Evolutionary conservation across 2,888 invertebrate genomes (phyloP).

Genomic region (Microctonus brassicae): DNA sequence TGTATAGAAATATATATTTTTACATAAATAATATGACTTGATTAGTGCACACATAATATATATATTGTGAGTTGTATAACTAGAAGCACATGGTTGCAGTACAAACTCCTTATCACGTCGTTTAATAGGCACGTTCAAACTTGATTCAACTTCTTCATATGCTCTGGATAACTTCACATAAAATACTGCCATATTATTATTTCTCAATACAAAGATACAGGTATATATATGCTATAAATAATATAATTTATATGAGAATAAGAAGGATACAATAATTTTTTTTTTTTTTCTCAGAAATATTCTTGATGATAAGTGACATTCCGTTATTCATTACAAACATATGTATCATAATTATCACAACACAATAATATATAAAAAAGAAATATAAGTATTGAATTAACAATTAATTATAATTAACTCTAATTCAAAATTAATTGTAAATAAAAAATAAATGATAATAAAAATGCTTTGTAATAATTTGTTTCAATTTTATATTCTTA

Average conservation of each 20-base stretch:
- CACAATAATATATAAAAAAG: too few species aligned
- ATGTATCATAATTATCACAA: too few species aligned
- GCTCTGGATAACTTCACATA: not conserved
- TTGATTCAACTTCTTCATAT: not conserved
- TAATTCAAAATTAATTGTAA: too few species aligned
- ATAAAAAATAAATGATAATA: not conserved
- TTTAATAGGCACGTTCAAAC: constrained; percentile 45
- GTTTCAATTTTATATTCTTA: not conserved
- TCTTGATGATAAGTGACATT: too few species aligned
- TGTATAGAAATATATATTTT: constrained; percentile 26
- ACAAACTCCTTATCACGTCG: constrained; percentile 49
- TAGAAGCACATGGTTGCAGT: constrained; percentile 28
- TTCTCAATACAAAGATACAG: not conserved
- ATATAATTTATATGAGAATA: too few species aligned
- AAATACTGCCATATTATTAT: not conserved
- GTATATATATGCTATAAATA: not conserved
- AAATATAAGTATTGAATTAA: too few species aligned
- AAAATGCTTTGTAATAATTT: not conserved
- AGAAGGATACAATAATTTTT: too few species aligned
- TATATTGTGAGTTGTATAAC: not conserved
- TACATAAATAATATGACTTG: too few species aligned
- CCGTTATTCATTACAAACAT: too few species aligned
- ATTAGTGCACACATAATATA: too few species aligned
- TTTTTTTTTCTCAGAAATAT: too few species aligned
- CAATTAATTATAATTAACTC: too few species aligned